These are phyloP conservation scores for Plectrocnemia conspersa DNA, from an alignment of 1,140 invertebrate species.

Conservation along the genomic window DNA sequence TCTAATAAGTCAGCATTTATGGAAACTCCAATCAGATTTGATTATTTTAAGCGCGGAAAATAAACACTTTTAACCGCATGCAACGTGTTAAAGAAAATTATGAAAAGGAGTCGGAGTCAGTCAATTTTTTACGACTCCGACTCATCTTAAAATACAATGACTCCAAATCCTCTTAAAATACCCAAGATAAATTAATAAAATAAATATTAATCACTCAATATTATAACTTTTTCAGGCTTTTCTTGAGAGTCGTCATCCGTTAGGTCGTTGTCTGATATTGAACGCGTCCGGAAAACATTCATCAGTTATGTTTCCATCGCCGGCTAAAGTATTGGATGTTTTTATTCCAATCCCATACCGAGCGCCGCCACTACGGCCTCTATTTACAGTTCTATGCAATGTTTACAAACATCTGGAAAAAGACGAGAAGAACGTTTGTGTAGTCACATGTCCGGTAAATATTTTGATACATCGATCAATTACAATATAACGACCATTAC, in stretches of 20 bases:
- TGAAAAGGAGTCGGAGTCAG: too few relatives aligned
- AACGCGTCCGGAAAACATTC: slow-evolving; percentile 65
- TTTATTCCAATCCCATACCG: slow-evolving; percentile 45
- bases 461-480: slow-evolving; percentile 33
- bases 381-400: slow-evolving; percentile 79
- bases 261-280: slow-evolving; percentile 71
- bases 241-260: slow-evolving; percentile 69
- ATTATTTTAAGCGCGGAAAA: too few relatives aligned
- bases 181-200: too few relatives aligned
- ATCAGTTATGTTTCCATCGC: slow-evolving; percentile 23
- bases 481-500: slow-evolving; percentile 10
- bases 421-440: slow-evolving; percentile 75
- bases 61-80: too few relatives aligned
- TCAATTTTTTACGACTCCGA: too few relatives aligned
- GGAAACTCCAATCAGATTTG: too few relatives aligned
- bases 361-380: slow-evolving; percentile 70
- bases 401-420: slow-evolving; percentile 81
- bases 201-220: too few relatives aligned
- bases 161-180: too few relatives aligned
- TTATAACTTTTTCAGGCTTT: slow-evolving; percentile 54
- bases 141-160: too few relatives aligned
- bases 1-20: too few relatives aligned
- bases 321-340: slow-evolving; percentile 29
- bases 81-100: too few relatives aligned
- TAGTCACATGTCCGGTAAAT: slow-evolving; percentile 80